These are phyloP conservation scores for Prenolepis imparis DNA, from an alignment of 2,888 invertebrate genomes.

Conservation along the genomic window DNA sequence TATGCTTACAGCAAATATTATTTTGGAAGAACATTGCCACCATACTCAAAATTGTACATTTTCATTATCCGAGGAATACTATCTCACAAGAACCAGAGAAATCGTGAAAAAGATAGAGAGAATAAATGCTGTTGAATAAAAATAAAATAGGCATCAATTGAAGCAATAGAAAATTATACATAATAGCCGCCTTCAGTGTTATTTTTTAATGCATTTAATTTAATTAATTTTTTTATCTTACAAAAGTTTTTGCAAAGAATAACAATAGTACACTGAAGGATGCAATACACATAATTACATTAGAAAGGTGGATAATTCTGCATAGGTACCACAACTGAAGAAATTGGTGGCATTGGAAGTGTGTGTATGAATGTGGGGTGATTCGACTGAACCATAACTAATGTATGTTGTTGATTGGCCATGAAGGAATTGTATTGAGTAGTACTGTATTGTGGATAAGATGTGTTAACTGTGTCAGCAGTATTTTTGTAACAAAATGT, in stretches of 20 bases:
- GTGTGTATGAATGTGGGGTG: slow-evolving; percentile 72
- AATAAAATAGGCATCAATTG: slow-evolving; percentile 80
- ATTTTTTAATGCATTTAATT: slow-evolving; percentile 74
- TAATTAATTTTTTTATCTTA: slow-evolving; percentile 52
- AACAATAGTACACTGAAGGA: slow-evolving; percentile 40
- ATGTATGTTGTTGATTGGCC: slow-evolving; percentile 75
- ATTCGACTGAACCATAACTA: slow-evolving; percentile 74
- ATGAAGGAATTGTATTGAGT: slow-evolving; percentile 71
- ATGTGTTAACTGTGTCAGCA: slow-evolving; percentile 71
- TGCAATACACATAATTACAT: slow-evolving; percentile 72
- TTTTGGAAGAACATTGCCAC: slow-evolving; percentile 55
- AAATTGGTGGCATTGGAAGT: slow-evolving; percentile 68
- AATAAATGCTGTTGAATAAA: slow-evolving; percentile 31
- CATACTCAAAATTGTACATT: slow-evolving; percentile 50
- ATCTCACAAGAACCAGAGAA: slow-evolving; percentile 16
- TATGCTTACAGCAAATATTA: slow-evolving; percentile 39
- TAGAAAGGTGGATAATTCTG: slow-evolving; percentile 73
- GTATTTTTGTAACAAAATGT: slow-evolving; percentile 77
- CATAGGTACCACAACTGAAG: slow-evolving; percentile 71
- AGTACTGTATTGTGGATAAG: slow-evolving; percentile 73
- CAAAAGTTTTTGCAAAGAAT: slow-evolving; percentile 61
- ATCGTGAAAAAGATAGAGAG: slow-evolving; percentile 61
- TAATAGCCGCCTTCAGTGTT: slow-evolving; percentile 77
- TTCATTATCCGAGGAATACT: slow-evolving; percentile 37
- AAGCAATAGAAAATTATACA: slow-evolving; percentile 77